Base-by-base conservation (phyloP, 2,797 vertebrate species). In the Myiothlypis coronata region DNA sequence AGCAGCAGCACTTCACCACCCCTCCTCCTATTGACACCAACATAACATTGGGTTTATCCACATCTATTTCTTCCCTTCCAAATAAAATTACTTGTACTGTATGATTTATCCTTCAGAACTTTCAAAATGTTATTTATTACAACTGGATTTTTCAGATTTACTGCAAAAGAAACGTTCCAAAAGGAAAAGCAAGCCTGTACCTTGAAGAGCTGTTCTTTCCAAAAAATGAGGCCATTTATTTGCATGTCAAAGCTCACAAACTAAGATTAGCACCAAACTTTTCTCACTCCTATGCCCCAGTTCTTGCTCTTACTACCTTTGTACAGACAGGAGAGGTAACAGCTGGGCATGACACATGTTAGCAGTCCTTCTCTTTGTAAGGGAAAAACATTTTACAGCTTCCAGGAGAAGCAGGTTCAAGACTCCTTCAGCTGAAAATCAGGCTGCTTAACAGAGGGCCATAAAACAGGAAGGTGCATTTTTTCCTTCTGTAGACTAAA, bases 381-480 rank as follows among this genome's bases (percentile, higher is more conserved):
- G 8, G 22, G 9, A 43, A 67, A 63, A 90, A 44, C 27, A 72
- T 67, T 69, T 60, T 24, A 63, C 2, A 55, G 52, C 44, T 88
- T 70, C 21, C 21, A 52, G 39, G n/a, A 78, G 14, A 88, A 65
- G 2, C 23, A 50, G 12, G 23, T 53, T 85, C 46, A 76, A 41
- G 11, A 9, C 28, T 41, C 32, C 63, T 41, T 44, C 41, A 65
- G 43, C 19, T 41, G n/a, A 81, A 59, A 76, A 69, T 28, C 0
- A 75, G 28, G 15, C 32, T 87, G 67, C 41, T 76, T 70, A 52
- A 76, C n/a, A 56, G 27, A 78, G 57, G 9, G 28, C 12, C n/a
- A 55, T 17, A 35, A 37, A 71, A 19, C 7, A 81, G 37, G 15
- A 89, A 75, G 14, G 17, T 13, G 17, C 0, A 0, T 10, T 4